Percentiles rank a stretch among this genome's conserved stretches.
These are phyloP conservation scores for Sphaerodactylus townsendi DNA, from an alignment of 2,113 vertebrate genomes.

Conservation along the genomic window DNA sequence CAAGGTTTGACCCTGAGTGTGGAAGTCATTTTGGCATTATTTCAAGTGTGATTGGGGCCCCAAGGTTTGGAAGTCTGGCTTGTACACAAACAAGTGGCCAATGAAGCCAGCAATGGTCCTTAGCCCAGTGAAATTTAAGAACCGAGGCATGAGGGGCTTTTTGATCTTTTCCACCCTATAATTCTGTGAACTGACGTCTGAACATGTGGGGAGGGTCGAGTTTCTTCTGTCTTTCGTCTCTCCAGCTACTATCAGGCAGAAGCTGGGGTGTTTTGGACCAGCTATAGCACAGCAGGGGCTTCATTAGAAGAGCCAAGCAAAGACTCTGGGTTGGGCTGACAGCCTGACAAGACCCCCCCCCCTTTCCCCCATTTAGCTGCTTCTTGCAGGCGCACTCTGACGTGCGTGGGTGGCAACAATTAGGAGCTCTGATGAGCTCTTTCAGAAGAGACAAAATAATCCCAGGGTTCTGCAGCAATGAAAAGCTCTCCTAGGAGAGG, in stretches of 20 bases:
- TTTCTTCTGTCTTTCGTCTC: background rate
- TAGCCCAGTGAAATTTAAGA: background rate
- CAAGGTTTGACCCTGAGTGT: no score
- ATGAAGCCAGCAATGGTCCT: background rate
- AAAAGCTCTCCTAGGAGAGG: background rate
- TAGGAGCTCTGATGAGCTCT: background rate
- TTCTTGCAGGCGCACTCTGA: background rate
- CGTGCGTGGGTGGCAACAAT: conserved; percentile 11
- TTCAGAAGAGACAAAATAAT: conserved; percentile 27
- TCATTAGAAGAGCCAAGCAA: background rate
- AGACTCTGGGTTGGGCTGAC: background rate
- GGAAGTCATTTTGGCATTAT: no score
- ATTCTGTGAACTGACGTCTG: background rate
- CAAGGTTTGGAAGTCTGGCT: no score
- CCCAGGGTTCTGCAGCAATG: background rate
- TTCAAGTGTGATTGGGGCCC: no score
- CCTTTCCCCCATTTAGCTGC: conserved; percentile 13
- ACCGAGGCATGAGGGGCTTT: background rate
- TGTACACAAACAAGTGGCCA: no score
- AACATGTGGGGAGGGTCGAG: background rate
- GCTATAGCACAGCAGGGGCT: background rate
- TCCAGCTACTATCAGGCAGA: background rate
- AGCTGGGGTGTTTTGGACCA: background rate
- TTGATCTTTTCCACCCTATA: background rate
- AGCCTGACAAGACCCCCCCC: background rate